These are phyloP conservation scores for Drosophila sp. DNA, from an alignment of 1,140 invertebrate species.

Conservation along the genomic window DNA sequence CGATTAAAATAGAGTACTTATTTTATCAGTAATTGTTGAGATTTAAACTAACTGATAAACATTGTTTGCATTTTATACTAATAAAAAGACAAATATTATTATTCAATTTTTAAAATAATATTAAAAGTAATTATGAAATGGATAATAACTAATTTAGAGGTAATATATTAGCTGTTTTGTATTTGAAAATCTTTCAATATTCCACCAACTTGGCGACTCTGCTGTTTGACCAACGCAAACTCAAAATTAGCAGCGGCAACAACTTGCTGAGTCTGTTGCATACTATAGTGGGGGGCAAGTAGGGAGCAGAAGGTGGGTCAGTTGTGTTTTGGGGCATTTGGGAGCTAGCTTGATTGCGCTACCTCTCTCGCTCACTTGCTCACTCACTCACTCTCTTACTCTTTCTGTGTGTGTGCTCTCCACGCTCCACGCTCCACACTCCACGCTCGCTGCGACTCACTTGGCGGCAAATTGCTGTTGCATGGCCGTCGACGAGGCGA, in stretches of 20 bases:
- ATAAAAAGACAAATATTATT: too few relatives aligned
- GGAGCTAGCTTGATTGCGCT: slow-evolving; percentile 22
- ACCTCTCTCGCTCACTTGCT: slow-evolving; percentile 11
- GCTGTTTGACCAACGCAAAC: neutral
- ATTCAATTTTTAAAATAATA: too few relatives aligned
- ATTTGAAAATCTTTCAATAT: neutral
- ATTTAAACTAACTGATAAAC: too few relatives aligned
- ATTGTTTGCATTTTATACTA: too few relatives aligned
- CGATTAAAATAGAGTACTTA: too few relatives aligned
- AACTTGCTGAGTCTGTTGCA: slow-evolving; percentile 7
- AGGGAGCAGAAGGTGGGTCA: neutral
- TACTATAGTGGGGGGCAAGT: neutral
- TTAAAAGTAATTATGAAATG: too few relatives aligned
- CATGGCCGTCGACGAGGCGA: slow-evolving; percentile 59
- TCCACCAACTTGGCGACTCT: neutral
- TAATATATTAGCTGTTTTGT: neutral
- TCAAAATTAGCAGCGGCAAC: slow-evolving; percentile 3
- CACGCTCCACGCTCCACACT: slow-evolving; percentile 39
- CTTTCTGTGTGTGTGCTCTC: slow-evolving; percentile 43
- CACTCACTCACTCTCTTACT: slow-evolving; percentile 15
- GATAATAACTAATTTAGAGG: too few relatives aligned
- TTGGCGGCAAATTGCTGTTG: slow-evolving; percentile 81
- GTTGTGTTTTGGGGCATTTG: slow-evolving; percentile 23
- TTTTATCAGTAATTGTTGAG: too few relatives aligned
- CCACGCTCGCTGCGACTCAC: slow-evolving; percentile 57